phyloP scores from a whole-genome alignment of 2,797 vertebrate species.

The Knipowitschia caucasica region DNA sequence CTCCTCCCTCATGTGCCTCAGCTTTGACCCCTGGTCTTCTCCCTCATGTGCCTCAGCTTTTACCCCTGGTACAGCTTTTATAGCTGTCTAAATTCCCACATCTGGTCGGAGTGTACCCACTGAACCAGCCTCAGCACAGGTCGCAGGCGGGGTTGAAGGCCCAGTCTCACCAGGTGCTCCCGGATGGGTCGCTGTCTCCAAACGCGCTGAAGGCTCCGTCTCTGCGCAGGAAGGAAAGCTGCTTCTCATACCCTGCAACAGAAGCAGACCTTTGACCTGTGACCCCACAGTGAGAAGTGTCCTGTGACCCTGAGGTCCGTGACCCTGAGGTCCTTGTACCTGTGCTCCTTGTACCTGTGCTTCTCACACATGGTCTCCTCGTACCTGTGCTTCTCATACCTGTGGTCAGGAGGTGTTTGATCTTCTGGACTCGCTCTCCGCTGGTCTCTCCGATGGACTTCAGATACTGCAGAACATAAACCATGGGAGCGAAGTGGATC shows the following conservation, averaged over 20 bases:
- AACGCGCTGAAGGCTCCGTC: conserved; percentile 94
- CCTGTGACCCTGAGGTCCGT: too few relatives aligned
- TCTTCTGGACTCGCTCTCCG: conserved; percentile 56
- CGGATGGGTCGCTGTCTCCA: conserved; percentile 82
- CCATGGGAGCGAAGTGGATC: conserved; percentile 89
- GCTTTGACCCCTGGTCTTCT: not conserved
- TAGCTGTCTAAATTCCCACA: too few relatives aligned
- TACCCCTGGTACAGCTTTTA: too few relatives aligned
- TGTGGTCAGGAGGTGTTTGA: conserved; percentile 34
- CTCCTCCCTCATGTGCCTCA: not conserved
- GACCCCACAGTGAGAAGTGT: too few relatives aligned
- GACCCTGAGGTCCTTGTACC: not conserved
- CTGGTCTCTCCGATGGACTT: conserved; percentile 66
- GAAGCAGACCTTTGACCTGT: too few relatives aligned
- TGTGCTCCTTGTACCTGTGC: too few relatives aligned
- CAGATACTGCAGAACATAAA: conserved; percentile 88
- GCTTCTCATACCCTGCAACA: conserved; percentile 83
- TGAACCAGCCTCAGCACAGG: too few relatives aligned
- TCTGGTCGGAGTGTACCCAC: too few relatives aligned
- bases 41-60: too few relatives aligned
- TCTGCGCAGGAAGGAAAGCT: conserved; percentile 84
- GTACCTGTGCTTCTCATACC: not conserved
- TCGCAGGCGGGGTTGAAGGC: too few relatives aligned
- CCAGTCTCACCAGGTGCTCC: conserved; percentile 85
- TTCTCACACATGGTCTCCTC: not conserved